Base-by-base conservation (phyloP, 1,140 invertebrate genomes). In the Caenorhabditis inopinata region DNA sequence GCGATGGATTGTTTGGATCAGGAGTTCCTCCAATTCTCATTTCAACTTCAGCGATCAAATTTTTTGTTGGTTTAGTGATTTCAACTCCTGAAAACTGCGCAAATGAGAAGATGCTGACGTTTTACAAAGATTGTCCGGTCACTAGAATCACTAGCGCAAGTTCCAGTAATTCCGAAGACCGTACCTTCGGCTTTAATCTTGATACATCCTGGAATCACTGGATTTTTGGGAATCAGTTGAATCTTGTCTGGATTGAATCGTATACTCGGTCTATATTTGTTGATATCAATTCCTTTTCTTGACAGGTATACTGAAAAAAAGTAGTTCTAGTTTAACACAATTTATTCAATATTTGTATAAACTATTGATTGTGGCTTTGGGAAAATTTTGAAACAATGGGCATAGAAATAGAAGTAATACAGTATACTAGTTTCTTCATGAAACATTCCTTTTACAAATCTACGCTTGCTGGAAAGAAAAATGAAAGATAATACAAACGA, bases 231-330 rank as follows among this genome's bases (percentile, higher is more conserved):
- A 42, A 88, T 84, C 42, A 88, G 74, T 73, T 88, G 87, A 46
- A 88, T 88, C 62, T 88, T 88, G 27, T 88, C 87, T 38, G 87
- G 87, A 62, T 88, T 88, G 76, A 88, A 88, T 18, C 86, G 85
- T 48, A 88, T 88, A 18, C 82, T 62, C 47, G 87, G 87, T 1
- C 85, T 83, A 74, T 88, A 88, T 68, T 88, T 88, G 80, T 79
- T 85, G 46, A 88, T 73, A 58, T 88, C 87, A 45, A 88, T 88
- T 45, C 87, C 87, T 45, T 87, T 83, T 51, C 87, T 81, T 48
- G 82, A 78, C 12, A 88, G 74, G 77, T 88, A 87, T 29, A 87
- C 86, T 87, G 80, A 80, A 88, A 85, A n/a, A n/a, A n/a, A n/a
- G n/a, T n/a, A n/a, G n/a, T n/a, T n/a, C n/a, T n/a, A n/a, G n/a